Base-by-base conservation (phyloP, 1,140 invertebrate species). In the Tetraneura akinire region DNA sequence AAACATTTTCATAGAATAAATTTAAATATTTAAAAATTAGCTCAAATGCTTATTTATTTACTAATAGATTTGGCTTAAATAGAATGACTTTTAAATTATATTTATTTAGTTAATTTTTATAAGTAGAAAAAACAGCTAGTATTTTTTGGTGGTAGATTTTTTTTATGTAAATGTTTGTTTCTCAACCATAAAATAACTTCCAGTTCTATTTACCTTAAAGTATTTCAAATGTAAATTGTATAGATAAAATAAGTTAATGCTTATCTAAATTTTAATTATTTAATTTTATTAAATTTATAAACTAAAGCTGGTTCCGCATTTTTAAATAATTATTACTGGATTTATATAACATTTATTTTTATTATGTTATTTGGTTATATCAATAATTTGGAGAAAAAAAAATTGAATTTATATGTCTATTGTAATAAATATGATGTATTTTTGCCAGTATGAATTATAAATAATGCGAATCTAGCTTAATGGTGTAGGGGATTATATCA, bases 21-120 rank as follows among this genome's bases (percentile, higher is more conserved):
- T 78, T 78, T 60, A n/a, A n/a, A n/a, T n/a, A n/a, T n/a, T 4
- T n/a, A 71, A 29, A 51, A 71, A 23, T 55, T 62, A 60, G 55
- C 13, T 60, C 32, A 78, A 4, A 16, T 78, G 74, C 74, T 78
- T 78, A 23, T 62, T 78, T 78, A 60, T 62, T 60, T 60, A 78
- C 74, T 78, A 78, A 78, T 78, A 78, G 32, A 78, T 78, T 78
- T 78, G n/a, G 74, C 74, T 78, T 76, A 18, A 37, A 60, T 9
- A 78, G 32, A 18, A 45, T 47, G 16, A 23, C 6, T 3, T 62
- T 74, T 60, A 37, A 37, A 37, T 37, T 37, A 37, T 23, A 1
- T 57, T 16, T 29, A 60, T 6, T 47, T 76, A 76, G 32, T 78
- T 62, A 47, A 45, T 78, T 74, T 60, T 62, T 23, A 14, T 23